These are phyloP conservation scores for Avahi laniger DNA, from an alignment of 2,797 vertebrate species.

Conservation along the genomic window DNA sequence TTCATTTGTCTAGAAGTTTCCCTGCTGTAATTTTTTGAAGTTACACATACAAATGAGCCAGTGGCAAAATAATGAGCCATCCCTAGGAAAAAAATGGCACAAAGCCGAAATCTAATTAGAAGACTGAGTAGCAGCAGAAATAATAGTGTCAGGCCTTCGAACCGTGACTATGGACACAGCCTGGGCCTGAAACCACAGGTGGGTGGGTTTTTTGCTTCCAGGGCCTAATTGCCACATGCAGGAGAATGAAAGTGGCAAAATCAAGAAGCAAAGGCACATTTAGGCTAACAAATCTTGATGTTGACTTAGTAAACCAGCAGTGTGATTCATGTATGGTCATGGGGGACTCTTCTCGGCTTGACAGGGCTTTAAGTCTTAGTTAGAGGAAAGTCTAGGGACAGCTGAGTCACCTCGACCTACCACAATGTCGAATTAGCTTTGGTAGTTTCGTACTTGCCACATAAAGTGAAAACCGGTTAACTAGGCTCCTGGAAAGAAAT, in stretches of 20 bases:
- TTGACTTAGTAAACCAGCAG: not conserved
- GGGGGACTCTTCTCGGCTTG: not conserved
- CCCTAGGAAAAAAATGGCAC: not conserved
- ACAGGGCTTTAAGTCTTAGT: not conserved
- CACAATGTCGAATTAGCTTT: not conserved
- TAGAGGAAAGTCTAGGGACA: not conserved
- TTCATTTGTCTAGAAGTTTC: conserved; percentile 82
- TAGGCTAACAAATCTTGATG: not conserved
- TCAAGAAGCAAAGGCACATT: not conserved
- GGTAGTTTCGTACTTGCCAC: not conserved
- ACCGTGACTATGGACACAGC: rapidly evolving
- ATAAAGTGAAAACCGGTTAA: not conserved
- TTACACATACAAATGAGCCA: not conserved
- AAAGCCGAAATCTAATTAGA: not conserved
- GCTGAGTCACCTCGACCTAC: not conserved
- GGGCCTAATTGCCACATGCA: not conserved
- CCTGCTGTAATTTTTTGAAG: conserved; percentile 55
- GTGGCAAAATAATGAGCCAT: not conserved
- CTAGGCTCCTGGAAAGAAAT: not conserved
- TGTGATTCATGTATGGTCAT: not conserved
- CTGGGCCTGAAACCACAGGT: not conserved
- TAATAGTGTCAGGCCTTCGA: not conserved
- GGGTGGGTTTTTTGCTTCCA: not conserved
- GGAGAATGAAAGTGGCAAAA: not conserved
- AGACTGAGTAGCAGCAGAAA: not conserved